Evolutionary conservation across 2,113 vertebrate genomes (phyloP).

Genomic region (Lepus americanus): DNA sequence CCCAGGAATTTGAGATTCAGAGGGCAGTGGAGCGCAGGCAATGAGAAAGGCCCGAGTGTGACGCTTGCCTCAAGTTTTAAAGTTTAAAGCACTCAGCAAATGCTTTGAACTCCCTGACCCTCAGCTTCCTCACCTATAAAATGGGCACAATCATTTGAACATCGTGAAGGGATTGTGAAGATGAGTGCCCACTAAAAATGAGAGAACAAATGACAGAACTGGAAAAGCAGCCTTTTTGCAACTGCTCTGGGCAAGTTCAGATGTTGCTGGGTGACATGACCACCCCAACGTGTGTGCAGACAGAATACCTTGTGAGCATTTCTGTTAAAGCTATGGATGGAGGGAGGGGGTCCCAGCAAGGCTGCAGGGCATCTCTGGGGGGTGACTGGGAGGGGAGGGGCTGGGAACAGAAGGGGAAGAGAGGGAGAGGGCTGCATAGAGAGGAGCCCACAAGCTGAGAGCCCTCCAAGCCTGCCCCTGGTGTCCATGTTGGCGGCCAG

Average conservation of each 20-base stretch:
- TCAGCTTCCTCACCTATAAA: slow-evolving; percentile 28
- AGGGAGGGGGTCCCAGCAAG: background rate
- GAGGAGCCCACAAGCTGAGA: background rate
- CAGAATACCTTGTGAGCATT: slow-evolving; percentile 83
- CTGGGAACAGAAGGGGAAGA: background rate
- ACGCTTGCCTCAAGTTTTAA: background rate
- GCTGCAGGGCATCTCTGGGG: background rate
- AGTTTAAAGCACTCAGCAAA: background rate
- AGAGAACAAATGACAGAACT: background rate
- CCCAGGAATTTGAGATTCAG: background rate
- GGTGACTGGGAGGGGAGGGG: background rate
- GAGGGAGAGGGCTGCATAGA: too few species aligned
- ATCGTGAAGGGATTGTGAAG: background rate
- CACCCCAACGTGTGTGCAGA: slow-evolving; percentile 91
- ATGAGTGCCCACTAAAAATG: background rate
- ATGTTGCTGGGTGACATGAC: background rate
- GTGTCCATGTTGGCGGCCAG: too few species aligned
- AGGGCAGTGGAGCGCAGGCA: background rate
- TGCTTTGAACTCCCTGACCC: background rate
- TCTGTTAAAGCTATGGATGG: slow-evolving; percentile 80
- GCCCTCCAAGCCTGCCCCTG: too few species aligned
- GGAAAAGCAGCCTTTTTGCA: too few species aligned
- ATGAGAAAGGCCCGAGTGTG: background rate
- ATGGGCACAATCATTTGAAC: background rate
- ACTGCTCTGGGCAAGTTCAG: background rate